A percentile compares a stretch with the other conserved stretches of the same genome.
These are phyloP conservation scores for Euplagia quadripunctaria DNA, from an alignment of 2,888 invertebrate genomes.

Conservation along the genomic window DNA sequence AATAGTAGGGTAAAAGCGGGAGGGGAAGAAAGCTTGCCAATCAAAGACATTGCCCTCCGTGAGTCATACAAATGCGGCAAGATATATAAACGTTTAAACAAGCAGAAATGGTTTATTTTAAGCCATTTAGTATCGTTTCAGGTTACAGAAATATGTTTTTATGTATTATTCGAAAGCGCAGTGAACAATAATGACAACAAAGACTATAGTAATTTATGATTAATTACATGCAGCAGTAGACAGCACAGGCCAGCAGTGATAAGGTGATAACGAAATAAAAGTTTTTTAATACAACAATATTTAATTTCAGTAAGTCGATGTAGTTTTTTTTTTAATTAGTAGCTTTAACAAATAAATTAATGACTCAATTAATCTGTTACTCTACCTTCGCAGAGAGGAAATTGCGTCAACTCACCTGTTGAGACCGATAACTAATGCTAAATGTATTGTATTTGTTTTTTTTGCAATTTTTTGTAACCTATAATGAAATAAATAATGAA, in stretches of 20 bases:
- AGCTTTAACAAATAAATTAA: too few relatives aligned
- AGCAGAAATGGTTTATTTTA: slow-evolving; percentile 9
- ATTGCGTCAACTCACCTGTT: too few relatives aligned
- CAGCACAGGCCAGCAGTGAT: not conserved
- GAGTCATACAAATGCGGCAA: slow-evolving; percentile 37
- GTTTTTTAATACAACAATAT: not conserved
- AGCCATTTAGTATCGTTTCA: not conserved
- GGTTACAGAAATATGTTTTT: not conserved
- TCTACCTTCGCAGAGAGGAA: too few relatives aligned
- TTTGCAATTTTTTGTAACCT: too few relatives aligned
- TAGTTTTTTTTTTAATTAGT: too few relatives aligned
- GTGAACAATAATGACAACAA: not conserved
- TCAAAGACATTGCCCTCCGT: slow-evolving; percentile 40
- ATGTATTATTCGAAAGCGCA: not conserved
- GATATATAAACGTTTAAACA: slow-evolving; percentile 34
- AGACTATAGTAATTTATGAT: not conserved
- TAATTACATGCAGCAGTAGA: not conserved
- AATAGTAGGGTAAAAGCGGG: slow-evolving; percentile 28
- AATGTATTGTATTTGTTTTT: too few relatives aligned
- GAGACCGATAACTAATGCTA: too few relatives aligned
- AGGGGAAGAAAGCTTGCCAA: slow-evolving; percentile 32
- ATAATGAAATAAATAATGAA: too few relatives aligned
- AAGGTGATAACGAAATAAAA: not conserved
- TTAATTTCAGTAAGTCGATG: not conserved
- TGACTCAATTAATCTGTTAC: too few relatives aligned